These are phyloP conservation scores for Diarsia rubi DNA, from an alignment of 2,888 invertebrate species.

Conservation along the genomic window DNA sequence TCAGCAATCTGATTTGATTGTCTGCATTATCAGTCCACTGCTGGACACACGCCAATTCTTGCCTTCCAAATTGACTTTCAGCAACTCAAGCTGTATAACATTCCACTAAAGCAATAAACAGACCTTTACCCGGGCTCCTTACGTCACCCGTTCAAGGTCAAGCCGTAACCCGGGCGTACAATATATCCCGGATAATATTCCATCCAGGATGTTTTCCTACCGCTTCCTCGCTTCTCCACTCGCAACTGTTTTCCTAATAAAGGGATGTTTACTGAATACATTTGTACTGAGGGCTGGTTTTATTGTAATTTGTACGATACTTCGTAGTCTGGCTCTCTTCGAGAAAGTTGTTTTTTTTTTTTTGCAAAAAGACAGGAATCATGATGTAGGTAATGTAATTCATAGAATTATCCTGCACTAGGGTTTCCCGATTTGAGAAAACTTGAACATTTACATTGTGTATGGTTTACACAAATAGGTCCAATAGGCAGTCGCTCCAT, in stretches of 20 bases:
- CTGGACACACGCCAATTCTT: not conserved
- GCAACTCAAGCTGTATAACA: not conserved
- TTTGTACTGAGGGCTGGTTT: constrained; percentile 28
- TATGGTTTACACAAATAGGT: not conserved
- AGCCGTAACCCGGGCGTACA: constrained; percentile 9
- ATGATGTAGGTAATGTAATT: not conserved
- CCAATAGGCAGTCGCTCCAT: no score
- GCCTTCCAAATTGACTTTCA: not conserved
- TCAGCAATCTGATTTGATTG: not conserved
- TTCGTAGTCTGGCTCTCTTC: not conserved
- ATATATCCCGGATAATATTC: constrained; percentile 44
- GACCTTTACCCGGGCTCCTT: not conserved
- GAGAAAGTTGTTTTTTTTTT: constrained; percentile 5
- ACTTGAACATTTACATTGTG: not conserved
- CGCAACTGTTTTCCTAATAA: constrained; percentile 56
- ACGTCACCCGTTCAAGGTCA: constrained; percentile 34
- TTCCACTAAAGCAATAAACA: not conserved
- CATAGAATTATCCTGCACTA: not conserved
- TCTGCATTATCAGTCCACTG: not conserved
- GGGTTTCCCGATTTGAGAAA: not conserved
- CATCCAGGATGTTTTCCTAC: constrained; percentile 61
- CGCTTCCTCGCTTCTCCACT: constrained; percentile 52
- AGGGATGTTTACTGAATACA: constrained; percentile 58
- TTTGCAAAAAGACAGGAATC: constrained; percentile 1
- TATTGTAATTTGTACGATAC: constrained; percentile 19